These are phyloP conservation scores for Lepidurus packardi DNA, from an alignment of 1,140 invertebrate genomes.

Conservation along the genomic window DNA sequence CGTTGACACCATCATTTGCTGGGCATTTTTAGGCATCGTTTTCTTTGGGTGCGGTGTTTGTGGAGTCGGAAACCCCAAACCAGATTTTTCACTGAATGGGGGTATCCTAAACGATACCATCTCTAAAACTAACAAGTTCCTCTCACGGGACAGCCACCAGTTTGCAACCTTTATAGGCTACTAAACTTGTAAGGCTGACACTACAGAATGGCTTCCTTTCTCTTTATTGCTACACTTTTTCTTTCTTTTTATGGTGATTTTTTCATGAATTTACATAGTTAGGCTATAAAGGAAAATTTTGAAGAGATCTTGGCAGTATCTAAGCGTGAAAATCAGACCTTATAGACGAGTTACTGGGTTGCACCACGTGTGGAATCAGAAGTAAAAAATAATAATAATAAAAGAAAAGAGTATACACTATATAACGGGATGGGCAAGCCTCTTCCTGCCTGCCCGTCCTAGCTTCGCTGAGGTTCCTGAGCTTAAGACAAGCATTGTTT, in stretches of 20 bases:
- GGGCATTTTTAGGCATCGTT: too few relatives aligned
- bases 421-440: not conserved
- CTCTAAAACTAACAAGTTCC: not conserved
- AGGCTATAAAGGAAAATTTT: not conserved
- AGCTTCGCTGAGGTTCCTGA: not conserved
- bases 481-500: not conserved
- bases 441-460: not conserved
- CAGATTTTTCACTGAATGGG: not conserved
- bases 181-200: constrained; percentile 10
- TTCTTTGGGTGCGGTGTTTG: not conserved
- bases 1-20: too few relatives aligned
- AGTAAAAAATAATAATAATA: too few relatives aligned
- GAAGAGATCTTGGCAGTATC: not conserved
- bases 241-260: not conserved
- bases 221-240: not conserved
- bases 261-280: not conserved
- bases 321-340: too few relatives aligned
- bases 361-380: too few relatives aligned
- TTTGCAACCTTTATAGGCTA: not conserved
- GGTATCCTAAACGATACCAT: not conserved
- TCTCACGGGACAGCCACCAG: not conserved
- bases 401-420: too few relatives aligned
- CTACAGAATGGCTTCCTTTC: not conserved
- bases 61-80: not conserved
- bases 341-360: too few relatives aligned